Evolutionary conservation across 2,797 vertebrate species (phyloP).

Genomic region (Catostomus latipinnis): DNA sequence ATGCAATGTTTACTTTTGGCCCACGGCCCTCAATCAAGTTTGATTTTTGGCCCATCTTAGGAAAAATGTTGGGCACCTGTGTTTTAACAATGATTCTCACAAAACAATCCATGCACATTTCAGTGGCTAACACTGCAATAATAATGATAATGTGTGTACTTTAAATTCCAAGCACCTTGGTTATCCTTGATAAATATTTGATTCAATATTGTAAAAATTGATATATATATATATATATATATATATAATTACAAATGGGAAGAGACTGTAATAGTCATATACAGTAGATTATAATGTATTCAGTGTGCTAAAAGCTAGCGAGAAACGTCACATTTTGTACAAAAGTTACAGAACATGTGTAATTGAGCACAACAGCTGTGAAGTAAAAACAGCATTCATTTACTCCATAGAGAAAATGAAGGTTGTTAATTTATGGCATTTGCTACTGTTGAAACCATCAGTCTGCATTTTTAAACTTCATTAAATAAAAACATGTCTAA

Average conservation of each 20-base stretch:
- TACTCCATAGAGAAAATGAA: no score
- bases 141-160: slow-evolving; percentile 39
- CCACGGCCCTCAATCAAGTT: no score
- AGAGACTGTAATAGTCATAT: slow-evolving; percentile 14
- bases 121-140: slow-evolving; percentile 46
- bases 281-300: slow-evolving; percentile 31
- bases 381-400: no score
- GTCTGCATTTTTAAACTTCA: no score
- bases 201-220: slow-evolving; percentile 28
- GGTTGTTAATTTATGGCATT: no score
- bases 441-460: no score
- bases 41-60: no score
- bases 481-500: no score
- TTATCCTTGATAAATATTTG: slow-evolving; percentile 41
- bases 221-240: not conserved
- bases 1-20: no score
- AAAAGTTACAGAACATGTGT: not conserved
- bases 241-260: slow-evolving; percentile 6
- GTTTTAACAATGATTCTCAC: slow-evolving; percentile 11
- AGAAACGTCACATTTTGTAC: slow-evolving; percentile 15
- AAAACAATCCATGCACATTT: slow-evolving; percentile 49
- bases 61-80: no score
- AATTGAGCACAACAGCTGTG: not conserved
- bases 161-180: slow-evolving; percentile 54
- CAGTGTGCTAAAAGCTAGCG: slow-evolving; percentile 34